Base-by-base conservation (phyloP, 2,797 vertebrate genomes). In the Euphonia xanthogaster region DNA sequence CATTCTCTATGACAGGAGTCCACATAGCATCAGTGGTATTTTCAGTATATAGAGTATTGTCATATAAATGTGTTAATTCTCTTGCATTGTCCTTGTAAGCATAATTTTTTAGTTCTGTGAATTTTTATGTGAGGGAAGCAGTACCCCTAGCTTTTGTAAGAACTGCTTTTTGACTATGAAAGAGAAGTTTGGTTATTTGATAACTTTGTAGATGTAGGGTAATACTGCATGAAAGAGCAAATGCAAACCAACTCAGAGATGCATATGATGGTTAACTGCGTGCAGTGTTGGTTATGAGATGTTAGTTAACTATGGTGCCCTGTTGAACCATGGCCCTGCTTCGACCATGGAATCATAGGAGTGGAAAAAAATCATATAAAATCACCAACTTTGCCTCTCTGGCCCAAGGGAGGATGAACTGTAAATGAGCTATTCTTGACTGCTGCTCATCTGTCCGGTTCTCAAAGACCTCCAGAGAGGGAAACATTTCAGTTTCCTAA, bases 371-470 rank as follows among this genome's bases (percentile, higher is more conserved):
- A 15, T 33, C 1, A 5, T 44, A 40, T 14, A 47, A 89, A 87
- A 87, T 94, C n/a, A 85, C 60, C 42, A 23, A 12, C 61, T 91
- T 79, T 4, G 3, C 44, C 30, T 48, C 50, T 61, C 51, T 87
- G 51, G 24, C 71, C 48, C 51, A 71, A 67, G 76, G 57, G 40
- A 90, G 18, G 28, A 67, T 84, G 76, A 62, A 0, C 50, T 79
- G 66, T 72, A 87, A 75, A 44, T 51, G 74, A 94, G 62, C 47
- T 92, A 22, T 87, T 95, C 71, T 85, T 89, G 62, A 82, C 62
- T 27, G 8, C 74, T 81, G 35, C 35, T 94, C 58, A 47, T 82
- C 87, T 0, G 0, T 74, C 62, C 0, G 1, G 39, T 91, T 88
- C 77, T 91, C 74, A 72, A 81, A 78, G 71, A 87, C 62, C 22